phyloP scores from a whole-genome alignment of 1,140 invertebrate species.

The Drosophila hydei region DNA sequence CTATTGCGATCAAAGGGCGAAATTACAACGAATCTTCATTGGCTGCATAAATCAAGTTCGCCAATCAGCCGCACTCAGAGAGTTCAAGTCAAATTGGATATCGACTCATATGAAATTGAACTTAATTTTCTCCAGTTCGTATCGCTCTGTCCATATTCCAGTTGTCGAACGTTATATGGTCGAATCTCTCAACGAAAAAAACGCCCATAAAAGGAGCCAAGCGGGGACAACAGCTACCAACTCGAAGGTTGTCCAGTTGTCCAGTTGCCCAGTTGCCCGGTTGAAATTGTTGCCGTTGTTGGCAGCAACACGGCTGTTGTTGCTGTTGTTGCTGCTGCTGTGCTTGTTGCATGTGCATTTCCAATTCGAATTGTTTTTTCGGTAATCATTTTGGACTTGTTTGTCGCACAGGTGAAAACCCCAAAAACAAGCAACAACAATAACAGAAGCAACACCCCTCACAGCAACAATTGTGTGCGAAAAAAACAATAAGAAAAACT shows the following conservation, averaged over 20 bases:
- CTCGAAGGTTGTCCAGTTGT: slow-evolving; percentile 22
- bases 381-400: slow-evolving; percentile 19
- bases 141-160: background rate
- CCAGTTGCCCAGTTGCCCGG: slow-evolving; percentile 1
- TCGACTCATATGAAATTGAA: slow-evolving; percentile 1
- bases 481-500: slow-evolving; percentile 7
- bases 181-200: slow-evolving; percentile 1
- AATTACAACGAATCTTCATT: slow-evolving; percentile 22
- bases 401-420: slow-evolving; percentile 13
- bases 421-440: background rate
- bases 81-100: slow-evolving; percentile 7
- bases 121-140: background rate
- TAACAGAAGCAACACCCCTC: background rate
- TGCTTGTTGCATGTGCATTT: slow-evolving; percentile 33
- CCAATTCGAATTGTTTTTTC: slow-evolving; percentile 36
- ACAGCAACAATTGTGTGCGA: background rate
- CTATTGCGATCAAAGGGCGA: slow-evolving; percentile 26
- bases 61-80: slow-evolving; percentile 12
- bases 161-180: background rate
- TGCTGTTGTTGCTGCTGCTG: background rate
- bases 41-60: slow-evolving; percentile 25
- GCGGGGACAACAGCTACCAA: background rate
- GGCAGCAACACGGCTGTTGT: background rate
- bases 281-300: background rate
- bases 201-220: slow-evolving; percentile 27